phyloP scores from a whole-genome alignment of 1,140 invertebrate species.

The Pachypsylla venusta region DNA sequence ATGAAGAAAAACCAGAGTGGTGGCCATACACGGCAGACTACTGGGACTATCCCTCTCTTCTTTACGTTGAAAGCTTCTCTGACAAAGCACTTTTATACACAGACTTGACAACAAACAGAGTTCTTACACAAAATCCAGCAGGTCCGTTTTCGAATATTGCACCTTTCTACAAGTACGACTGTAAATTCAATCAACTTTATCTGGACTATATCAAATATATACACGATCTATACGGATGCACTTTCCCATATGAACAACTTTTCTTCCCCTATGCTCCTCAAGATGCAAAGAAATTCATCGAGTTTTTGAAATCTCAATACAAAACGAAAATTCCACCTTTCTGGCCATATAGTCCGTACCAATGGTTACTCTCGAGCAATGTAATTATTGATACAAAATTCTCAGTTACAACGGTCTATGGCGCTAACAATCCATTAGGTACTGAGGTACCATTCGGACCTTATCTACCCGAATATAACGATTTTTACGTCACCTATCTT shows the following conservation, averaged over 20 bases:
- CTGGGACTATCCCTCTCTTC: background rate
- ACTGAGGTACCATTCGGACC: background rate
- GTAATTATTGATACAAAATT: background rate
- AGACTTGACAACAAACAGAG: background rate
- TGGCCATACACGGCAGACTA: background rate
- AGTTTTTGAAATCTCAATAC: background rate
- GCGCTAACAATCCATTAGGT: background rate
- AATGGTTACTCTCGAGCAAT: background rate
- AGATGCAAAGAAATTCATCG: background rate
- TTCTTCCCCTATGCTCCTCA: slow-evolving; percentile 5
- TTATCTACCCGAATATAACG: slow-evolving; percentile 2
- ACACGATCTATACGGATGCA: background rate
- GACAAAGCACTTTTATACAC: background rate
- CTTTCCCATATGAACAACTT: slow-evolving; percentile 1
- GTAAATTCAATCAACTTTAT: slow-evolving; percentile 2
- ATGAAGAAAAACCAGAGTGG: slow-evolving; percentile 7
- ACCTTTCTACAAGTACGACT: slow-evolving; percentile 4
- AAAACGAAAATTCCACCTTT: background rate
- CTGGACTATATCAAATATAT: background rate
- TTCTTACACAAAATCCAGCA: background rate
- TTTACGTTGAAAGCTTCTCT: background rate
- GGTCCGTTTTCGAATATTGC: background rate
- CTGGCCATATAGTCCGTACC: slow-evolving; percentile 1
- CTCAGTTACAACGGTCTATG: background rate
- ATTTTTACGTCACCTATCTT: background rate